Evolutionary conservation across 2,113 vertebrate species (phyloP), one percentile per base, ranked within the genome.

Genomic region (Odontophorus gujanensis): DNA sequence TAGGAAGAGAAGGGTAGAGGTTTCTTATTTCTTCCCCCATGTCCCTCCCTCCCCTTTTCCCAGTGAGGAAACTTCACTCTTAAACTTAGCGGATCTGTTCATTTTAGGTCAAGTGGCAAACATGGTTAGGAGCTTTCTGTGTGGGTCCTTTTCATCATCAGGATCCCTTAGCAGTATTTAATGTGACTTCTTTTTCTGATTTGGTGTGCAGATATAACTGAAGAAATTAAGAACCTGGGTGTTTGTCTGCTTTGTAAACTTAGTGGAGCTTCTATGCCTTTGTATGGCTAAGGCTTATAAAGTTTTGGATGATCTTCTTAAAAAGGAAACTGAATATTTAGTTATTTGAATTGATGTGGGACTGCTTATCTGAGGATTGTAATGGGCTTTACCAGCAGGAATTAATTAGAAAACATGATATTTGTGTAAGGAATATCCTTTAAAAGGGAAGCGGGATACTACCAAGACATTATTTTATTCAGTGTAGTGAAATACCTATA

Each of bases 91-190:
- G 79, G 32, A 87, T 95, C 78, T 90, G 66, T 87, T 94, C 85
- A 95, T 96, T 97, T 94, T 92, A 81, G 91, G 93, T 96, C 90
- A 94, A 74, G 89, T 62, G 88, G 65, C 65, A 94, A 50, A 32
- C 28, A 62, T 76, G 67, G 50, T 79, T 95, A 85, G 75, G 57
- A 85, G 55, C 59, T 53, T 87, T 95, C 77, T 92, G 77, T 1
- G 4, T 79, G 68, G 42, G 38, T 93, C 45, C 3, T 47, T 78
- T 77, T 58, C 28, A 55, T 74, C 80, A 73, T 84, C 85, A 81
- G 55, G 73, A 36, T 78, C 47, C 14, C 26, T 76, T 11, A 51
- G 78, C n/a, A 40, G 51, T 71, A 42, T 89, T 91, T 92, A 59
- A 82, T 80, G 36, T 67, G 71, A 38, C 71, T 91, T 82, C 59